A percentile compares a stretch with the other conserved stretches of the same genome.
phyloP scores from a whole-genome alignment of 1,140 invertebrate species.

The Caerostris extrusa region DNA sequence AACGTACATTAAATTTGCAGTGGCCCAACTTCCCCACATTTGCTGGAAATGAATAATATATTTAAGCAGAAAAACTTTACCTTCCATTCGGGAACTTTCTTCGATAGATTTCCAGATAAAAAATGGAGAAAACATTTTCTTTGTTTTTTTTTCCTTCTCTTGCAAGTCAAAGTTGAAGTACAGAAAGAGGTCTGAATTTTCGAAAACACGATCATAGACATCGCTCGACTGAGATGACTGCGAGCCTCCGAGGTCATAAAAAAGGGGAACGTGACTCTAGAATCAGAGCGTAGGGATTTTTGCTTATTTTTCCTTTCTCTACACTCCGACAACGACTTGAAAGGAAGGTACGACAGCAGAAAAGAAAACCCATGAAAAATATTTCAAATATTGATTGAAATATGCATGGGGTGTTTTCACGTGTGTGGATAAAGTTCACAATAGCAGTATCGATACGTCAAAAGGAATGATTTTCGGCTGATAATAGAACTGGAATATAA shows the following conservation, averaged over 20 bases:
- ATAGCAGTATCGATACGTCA: no score
- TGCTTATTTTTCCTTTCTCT: background rate
- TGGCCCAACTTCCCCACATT: no score
- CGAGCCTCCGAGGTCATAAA: background rate
- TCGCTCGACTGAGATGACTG: background rate
- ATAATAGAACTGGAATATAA: no score
- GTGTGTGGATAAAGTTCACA: no score
- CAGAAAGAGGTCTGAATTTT: slow-evolving; percentile 27
- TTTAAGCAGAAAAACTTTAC: background rate
- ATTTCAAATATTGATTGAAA: slow-evolving; percentile 19
- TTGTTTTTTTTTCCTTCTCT: background rate
- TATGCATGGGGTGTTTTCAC: background rate
- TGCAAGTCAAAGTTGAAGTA: slow-evolving; percentile 25
- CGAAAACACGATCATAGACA: slow-evolving; percentile 9
- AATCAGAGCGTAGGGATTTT: slow-evolving; percentile 5
- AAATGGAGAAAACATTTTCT: background rate
- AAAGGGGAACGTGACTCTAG: background rate
- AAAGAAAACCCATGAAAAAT: background rate
- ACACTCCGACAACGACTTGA: background rate
- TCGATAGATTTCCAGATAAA: background rate
- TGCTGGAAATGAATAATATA: background rate
- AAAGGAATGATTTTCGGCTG: no score
- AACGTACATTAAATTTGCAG: no score
- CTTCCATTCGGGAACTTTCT: background rate
- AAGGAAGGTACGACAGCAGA: background rate